phyloP scores from a whole-genome alignment of 2,113 vertebrate genomes.

The Antechinus flavipes region DNA sequence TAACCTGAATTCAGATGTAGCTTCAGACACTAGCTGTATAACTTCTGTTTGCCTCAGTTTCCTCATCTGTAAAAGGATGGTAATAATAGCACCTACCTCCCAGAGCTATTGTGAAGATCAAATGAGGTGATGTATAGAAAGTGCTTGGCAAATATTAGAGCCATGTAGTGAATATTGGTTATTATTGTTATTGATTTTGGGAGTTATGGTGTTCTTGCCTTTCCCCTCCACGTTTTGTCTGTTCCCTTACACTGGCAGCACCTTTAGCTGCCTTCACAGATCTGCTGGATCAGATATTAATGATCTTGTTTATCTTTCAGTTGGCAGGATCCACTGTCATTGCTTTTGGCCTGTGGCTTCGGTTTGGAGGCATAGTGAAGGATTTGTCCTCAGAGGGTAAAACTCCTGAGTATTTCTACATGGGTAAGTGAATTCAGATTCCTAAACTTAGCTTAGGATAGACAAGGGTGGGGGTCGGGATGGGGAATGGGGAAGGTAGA shows the following conservation, averaged over 20 bases:
- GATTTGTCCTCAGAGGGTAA: constrained; percentile 88
- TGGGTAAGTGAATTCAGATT: constrained; percentile 89
- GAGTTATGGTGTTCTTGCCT: neutral
- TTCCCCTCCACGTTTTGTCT: neutral
- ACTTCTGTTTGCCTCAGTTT: neutral
- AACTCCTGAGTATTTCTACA: constrained; percentile 93
- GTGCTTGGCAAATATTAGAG: neutral
- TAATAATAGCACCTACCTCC: neutral
- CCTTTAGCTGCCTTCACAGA: fast-evolving
- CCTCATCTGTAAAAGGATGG: neutral
- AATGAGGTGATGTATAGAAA: neutral
- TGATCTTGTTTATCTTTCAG: constrained; percentile 83
- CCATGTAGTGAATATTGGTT: neutral
- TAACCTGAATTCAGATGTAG: neutral
- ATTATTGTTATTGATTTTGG: neutral
- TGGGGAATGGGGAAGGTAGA: neutral
- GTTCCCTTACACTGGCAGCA: neutral
- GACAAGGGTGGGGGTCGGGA: neutral
- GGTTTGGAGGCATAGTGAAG: constrained; percentile 91
- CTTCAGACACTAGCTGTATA: neutral
- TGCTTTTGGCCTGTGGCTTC: constrained; percentile 95
- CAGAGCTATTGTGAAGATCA: neutral
- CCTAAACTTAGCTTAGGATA: neutral
- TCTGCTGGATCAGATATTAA: neutral
- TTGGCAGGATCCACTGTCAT: constrained; percentile 94